These are phyloP conservation scores for Galago senegalensis DNA, from an alignment of 2,797 vertebrate species.

Conservation along the genomic window DNA sequence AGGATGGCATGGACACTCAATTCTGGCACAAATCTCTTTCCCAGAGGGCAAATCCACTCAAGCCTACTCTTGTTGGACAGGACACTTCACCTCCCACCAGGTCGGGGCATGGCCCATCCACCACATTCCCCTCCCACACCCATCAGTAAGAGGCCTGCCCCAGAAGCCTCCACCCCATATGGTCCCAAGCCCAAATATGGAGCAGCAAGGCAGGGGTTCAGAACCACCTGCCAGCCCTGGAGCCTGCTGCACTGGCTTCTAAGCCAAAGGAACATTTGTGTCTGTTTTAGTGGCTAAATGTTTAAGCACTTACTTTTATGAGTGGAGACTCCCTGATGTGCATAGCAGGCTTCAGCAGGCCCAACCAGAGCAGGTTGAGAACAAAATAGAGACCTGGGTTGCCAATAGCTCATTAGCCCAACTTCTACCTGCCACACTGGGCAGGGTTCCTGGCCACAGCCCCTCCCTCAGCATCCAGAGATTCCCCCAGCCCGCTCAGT, in stretches of 20 bases:
- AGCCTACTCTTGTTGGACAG: neutral
- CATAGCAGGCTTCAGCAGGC: too few relatives aligned
- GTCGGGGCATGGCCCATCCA: fast-evolving
- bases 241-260: neutral
- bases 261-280: neutral
- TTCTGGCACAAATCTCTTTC: neutral
- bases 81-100: neutral
- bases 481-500: fast-evolving
- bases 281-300: neutral
- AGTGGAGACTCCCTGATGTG: neutral
- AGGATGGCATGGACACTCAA: fast-evolving
- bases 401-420: neutral
- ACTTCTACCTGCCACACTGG: neutral
- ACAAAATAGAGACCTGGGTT: too few relatives aligned
- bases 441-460: fast-evolving
- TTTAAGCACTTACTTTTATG: neutral
- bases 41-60: neutral
- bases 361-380: neutral
- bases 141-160: too few relatives aligned
- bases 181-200: too few relatives aligned
- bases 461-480: fast-evolving
- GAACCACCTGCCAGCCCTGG: neutral
- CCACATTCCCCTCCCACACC: fast-evolving
- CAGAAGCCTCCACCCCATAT: fast-evolving
- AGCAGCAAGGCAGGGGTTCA: neutral